These are phyloP conservation scores for Struthio camelus DNA, from an alignment of 2,113 vertebrate species.

Conservation along the genomic window DNA sequence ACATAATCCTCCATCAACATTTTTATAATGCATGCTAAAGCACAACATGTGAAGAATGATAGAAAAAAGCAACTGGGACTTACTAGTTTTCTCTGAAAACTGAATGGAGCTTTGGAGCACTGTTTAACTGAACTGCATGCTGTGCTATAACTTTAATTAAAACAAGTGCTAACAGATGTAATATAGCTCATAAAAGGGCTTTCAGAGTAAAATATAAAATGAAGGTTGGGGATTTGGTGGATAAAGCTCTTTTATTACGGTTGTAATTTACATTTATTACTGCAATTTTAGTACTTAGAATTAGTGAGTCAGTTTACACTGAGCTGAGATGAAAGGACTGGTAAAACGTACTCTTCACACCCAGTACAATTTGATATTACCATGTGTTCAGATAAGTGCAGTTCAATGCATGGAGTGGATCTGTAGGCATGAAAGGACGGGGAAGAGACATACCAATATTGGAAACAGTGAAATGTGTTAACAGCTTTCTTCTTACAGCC, in stretches of 20 bases:
- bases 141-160: constrained; percentile 41
- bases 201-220: background rate
- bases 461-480: background rate
- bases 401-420: background rate
- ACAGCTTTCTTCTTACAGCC: background rate
- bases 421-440: background rate
- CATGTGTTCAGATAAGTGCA: rapidly evolving
- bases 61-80: background rate
- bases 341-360: rapidly evolving
- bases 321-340: background rate
- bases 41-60: background rate
- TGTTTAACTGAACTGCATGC: constrained; percentile 11
- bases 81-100: background rate
- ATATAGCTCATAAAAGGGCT: background rate
- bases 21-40: constrained; percentile 20
- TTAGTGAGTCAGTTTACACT: background rate
- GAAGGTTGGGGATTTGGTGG: background rate
- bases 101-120: background rate
- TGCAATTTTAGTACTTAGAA: background rate
- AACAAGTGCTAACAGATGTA: background rate
- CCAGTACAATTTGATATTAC: rapidly evolving
- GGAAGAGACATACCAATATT: background rate
- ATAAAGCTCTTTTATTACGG: background rate
- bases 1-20: background rate
- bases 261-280: background rate